Evolutionary conservation across 2,113 vertebrate species (phyloP).

Genomic region (Nerophis ophidion): DNA sequence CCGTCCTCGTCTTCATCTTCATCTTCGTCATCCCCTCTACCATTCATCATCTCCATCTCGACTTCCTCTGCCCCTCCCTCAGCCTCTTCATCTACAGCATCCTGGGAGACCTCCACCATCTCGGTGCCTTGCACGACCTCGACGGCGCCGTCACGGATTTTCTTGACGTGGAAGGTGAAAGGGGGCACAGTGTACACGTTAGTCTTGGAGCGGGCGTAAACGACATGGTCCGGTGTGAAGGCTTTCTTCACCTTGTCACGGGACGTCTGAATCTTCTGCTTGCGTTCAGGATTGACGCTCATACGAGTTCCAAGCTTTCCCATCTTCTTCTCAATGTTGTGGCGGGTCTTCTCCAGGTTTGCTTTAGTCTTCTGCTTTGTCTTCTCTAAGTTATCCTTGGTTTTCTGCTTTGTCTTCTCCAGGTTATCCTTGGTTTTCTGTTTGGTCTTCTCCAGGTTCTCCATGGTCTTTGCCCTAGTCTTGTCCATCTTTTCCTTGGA

Average conservation of each 20-base stretch:
- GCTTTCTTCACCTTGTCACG: conserved; percentile 91
- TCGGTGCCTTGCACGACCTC: conserved; percentile 86
- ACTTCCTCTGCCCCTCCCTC: conserved; percentile 63
- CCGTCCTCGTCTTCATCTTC: conserved; percentile 71
- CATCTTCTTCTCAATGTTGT: conserved; percentile 96
- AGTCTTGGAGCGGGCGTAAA: conserved; percentile 88
- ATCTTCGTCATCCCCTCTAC: conserved; percentile 57
- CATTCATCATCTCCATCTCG: conserved; percentile 69
- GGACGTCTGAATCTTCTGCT: conserved; percentile 89
- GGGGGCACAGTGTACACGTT: conserved; percentile 94
- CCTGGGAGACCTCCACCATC: conserved; percentile 85
- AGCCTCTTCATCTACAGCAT: conserved; percentile 32
- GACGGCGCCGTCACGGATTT: conserved; percentile 84
- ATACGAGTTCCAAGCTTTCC: conserved; percentile 92
- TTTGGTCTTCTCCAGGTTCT: conserved; percentile 85
- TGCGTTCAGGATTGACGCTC: conserved; percentile 80
- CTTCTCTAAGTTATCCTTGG: conserved; percentile 88
- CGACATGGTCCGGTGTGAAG: conserved; percentile 90
- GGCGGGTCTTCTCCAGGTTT: conserved; percentile 80
- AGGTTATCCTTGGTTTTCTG: conserved; percentile 80
- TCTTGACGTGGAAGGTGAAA: conserved; percentile 97
- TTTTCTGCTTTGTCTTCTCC: conserved; percentile 78
- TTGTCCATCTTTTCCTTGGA: conserved; percentile 90
- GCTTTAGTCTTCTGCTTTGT: conserved; percentile 82
- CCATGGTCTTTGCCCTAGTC: conserved; percentile 81